Percentiles rank a stretch among this genome's conserved stretches.
phyloP scores from a whole-genome alignment of 37 sponge, comb jelly and placozoan genomes.

The Amphimedon queenslandica region DNA sequence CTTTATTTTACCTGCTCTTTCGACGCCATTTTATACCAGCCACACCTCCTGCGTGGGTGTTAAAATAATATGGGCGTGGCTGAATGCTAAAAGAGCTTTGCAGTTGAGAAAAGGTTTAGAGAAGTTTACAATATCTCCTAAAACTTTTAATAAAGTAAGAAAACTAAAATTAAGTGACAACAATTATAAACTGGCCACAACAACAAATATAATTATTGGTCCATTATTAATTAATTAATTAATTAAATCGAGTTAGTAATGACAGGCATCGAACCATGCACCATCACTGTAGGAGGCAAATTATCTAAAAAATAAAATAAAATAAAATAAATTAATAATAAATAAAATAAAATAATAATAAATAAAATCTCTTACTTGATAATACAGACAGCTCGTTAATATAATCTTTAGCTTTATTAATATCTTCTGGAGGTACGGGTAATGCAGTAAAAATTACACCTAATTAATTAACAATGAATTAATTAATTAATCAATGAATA shows the following conservation, averaged over 20 bases:
- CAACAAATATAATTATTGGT: neutral
- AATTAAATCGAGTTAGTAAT: conserved; percentile 27
- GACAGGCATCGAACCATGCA: conserved; percentile 72
- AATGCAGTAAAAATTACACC: conserved; percentile 65
- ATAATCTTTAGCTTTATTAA: conserved; percentile 7
- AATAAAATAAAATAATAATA: neutral
- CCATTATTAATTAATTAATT: neutral
- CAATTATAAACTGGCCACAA: too few species aligned
- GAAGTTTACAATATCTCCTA: too few species aligned
- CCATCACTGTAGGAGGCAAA: conserved; percentile 75
- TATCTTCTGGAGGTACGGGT: conserved; percentile 29
- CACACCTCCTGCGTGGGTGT: too few species aligned
- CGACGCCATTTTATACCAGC: too few species aligned
- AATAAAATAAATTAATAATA: neutral
- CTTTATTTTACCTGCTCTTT: too few species aligned
- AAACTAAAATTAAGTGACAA: too few species aligned
- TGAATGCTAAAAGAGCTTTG: too few species aligned
- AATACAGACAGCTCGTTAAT: conserved; percentile 22
- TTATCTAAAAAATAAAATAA: conserved; percentile 23
- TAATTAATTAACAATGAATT: neutral
- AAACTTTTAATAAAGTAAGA: too few species aligned
- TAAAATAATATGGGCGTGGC: too few species aligned
- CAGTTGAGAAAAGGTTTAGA: too few species aligned
- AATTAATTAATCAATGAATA: too few species aligned
- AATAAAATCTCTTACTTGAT: conserved; percentile 21